Conservation (phyloP, 2,888 invertebrate species). For the Masnerella sp. region DNA sequence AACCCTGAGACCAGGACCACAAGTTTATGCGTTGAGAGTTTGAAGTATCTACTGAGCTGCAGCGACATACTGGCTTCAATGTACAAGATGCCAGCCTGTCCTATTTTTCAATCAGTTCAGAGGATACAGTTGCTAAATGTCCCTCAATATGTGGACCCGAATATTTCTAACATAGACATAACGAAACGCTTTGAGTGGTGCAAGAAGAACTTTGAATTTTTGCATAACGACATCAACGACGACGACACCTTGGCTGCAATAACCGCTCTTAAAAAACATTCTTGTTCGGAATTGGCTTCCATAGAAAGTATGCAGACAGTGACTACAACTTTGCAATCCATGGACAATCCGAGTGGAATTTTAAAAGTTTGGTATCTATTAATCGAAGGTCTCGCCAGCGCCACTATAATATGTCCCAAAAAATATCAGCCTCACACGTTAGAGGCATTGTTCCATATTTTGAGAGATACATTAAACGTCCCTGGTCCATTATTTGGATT, state of each 20-base stretch:
- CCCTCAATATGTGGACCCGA: slow-evolving; percentile 89
- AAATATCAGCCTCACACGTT: slow-evolving; percentile 90
- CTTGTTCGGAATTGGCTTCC: slow-evolving; percentile 20
- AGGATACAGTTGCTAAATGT: slow-evolving; percentile 88
- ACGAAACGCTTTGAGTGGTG: slow-evolving; percentile 82
- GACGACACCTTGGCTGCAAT: slow-evolving; percentile 81
- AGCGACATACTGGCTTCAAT: slow-evolving; percentile 92
- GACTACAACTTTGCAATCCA: slow-evolving; percentile 81
- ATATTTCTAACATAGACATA: slow-evolving; percentile 86
- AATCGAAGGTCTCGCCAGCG: slow-evolving; percentile 90
- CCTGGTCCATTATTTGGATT: slow-evolving; percentile 94
- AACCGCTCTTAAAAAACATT: slow-evolving; percentile 43
- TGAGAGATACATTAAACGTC: slow-evolving; percentile 86
- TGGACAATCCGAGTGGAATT: slow-evolving; percentile 90
- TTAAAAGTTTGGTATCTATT: slow-evolving; percentile 91
- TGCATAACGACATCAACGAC: slow-evolving; percentile 82
- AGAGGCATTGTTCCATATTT: slow-evolving; percentile 91
- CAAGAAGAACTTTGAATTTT: slow-evolving; percentile 79
- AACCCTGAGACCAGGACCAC: slow-evolving; percentile 67
- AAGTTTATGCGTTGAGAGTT: slow-evolving; percentile 85
- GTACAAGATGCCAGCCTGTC: slow-evolving; percentile 97
- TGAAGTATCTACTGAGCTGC: slow-evolving; percentile 91
- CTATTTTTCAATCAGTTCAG: slow-evolving; percentile 93
- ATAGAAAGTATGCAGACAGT: slow-evolving; percentile 32
- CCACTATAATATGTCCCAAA: slow-evolving; percentile 88